These are phyloP conservation scores for Ruditapes philippinarum DNA, from an alignment of 1,140 invertebrate genomes.

Conservation along the genomic window DNA sequence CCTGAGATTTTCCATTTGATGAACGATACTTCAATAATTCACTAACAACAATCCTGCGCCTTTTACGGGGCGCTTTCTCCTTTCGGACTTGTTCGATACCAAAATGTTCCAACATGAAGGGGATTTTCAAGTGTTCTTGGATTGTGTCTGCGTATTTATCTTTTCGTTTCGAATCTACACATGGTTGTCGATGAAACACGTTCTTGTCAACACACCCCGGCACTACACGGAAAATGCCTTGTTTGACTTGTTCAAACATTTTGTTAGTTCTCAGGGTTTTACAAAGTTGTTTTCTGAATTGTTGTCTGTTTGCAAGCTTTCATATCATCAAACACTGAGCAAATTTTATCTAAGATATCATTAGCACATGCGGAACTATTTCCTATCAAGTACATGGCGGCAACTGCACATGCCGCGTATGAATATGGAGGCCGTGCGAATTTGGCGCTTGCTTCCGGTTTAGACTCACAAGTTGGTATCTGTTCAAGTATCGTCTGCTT, in stretches of 20 bases:
- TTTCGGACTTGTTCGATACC: not conserved
- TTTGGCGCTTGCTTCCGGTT: no score
- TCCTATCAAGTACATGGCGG: conserved; percentile 14
- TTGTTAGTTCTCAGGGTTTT: not conserved
- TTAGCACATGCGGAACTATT: not conserved
- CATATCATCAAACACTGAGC: not conserved
- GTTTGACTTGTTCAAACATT: not conserved
- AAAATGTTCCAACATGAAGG: not conserved
- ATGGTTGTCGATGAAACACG: not conserved
- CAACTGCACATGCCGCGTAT: not conserved
- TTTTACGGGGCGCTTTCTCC: not conserved
- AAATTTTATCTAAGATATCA: not conserved
- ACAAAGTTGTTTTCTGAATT: not conserved
- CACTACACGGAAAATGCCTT: not conserved
- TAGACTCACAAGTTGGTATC: not conserved
- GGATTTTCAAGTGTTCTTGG: not conserved
- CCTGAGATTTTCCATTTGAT: not conserved
- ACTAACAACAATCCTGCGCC: not conserved
- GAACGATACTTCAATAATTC: not conserved
- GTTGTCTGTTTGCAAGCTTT: not conserved
- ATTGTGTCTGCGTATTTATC: not conserved
- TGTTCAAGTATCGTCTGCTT: not conserved
- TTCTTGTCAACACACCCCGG: not conserved
- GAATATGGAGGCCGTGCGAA: not conserved
- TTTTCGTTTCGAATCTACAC: not conserved